These are phyloP conservation scores for Drosophila suzukii DNA, from an alignment of 1,140 invertebrate genomes.

Conservation along the genomic window DNA sequence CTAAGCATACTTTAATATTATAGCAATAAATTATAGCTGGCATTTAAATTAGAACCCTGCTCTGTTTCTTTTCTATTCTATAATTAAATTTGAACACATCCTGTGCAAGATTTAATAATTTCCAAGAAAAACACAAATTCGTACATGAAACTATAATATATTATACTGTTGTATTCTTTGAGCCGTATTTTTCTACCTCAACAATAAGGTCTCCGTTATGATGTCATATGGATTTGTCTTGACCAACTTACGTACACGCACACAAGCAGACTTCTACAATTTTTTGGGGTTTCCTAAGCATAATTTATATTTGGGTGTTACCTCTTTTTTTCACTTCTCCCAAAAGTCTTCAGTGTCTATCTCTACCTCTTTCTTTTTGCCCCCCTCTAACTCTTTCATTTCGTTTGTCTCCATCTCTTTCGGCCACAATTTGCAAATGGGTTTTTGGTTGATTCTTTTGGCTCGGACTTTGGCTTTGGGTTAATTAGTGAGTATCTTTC, in stretches of 20 bases:
- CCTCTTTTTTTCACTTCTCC: conserved; percentile 21
- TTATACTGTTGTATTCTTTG: not conserved
- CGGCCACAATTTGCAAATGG: conserved; percentile 73
- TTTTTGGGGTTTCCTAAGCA: conserved; percentile 68
- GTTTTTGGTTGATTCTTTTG: conserved; percentile 65
- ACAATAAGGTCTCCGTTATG: conserved; percentile 37
- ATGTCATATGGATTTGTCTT: conserved; percentile 63
- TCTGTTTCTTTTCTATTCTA: not conserved
- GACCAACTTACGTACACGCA: conserved; percentile 17
- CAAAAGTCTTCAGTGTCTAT: conserved; percentile 15
- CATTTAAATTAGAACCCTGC: too few relatives aligned
- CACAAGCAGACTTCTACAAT: conserved; percentile 9
- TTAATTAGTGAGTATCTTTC: conserved; percentile 81
- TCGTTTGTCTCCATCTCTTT: conserved; percentile 14
- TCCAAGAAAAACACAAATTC: conserved; percentile 8
- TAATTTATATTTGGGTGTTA: conserved; percentile 71
- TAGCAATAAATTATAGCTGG: too few relatives aligned
- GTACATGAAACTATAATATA: conserved; percentile 9
- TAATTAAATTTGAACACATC: not conserved
- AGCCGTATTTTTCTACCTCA: not conserved
- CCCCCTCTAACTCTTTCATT: not conserved
- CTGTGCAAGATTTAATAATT: conserved; percentile 4
- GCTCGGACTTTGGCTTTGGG: conserved; percentile 60
- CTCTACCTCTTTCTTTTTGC: conserved; percentile 7
- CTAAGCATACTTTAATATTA: too few relatives aligned